Evolutionary conservation across 2,797 vertebrate species (phyloP).

Genomic region (Pangasius mekongensis): DNA sequence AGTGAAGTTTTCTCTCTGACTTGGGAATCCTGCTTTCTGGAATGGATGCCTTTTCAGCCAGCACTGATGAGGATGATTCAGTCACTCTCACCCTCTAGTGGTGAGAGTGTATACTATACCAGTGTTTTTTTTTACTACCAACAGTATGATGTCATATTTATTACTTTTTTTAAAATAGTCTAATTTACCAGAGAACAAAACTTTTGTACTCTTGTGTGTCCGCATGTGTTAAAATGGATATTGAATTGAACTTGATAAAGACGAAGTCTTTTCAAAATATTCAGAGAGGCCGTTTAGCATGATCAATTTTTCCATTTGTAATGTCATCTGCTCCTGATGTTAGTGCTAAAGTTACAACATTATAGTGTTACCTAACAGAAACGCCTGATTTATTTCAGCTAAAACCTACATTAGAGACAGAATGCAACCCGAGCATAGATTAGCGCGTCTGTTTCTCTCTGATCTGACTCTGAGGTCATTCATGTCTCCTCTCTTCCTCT

Average conservation of each 20-base stretch:
- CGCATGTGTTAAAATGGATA: background rate
- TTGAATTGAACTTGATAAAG: background rate
- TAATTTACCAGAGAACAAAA: background rate
- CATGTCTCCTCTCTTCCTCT: background rate
- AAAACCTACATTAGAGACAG: too few species aligned
- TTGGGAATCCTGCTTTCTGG: background rate
- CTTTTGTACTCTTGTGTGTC: background rate
- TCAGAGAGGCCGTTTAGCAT: background rate
- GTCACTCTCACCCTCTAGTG: constrained; percentile 70
- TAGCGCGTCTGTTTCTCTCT: background rate
- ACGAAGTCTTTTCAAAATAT: background rate
- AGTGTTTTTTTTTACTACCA: background rate
- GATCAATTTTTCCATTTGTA: background rate
- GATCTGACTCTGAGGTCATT: background rate
- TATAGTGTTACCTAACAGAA: background rate
- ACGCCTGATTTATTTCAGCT: too few species aligned
- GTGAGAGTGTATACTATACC: background rate
- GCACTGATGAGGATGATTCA: background rate
- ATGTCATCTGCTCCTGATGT: background rate
- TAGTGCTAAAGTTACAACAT: constrained; percentile 6
- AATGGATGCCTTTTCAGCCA: background rate
- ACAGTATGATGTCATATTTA: background rate
- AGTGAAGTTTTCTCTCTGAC: background rate
- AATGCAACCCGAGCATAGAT: background rate
- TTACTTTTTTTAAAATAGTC: background rate